These are phyloP conservation scores for Caenorhabditis tropicalis DNA, from an alignment of 1,140 invertebrate species.

Conservation along the genomic window DNA sequence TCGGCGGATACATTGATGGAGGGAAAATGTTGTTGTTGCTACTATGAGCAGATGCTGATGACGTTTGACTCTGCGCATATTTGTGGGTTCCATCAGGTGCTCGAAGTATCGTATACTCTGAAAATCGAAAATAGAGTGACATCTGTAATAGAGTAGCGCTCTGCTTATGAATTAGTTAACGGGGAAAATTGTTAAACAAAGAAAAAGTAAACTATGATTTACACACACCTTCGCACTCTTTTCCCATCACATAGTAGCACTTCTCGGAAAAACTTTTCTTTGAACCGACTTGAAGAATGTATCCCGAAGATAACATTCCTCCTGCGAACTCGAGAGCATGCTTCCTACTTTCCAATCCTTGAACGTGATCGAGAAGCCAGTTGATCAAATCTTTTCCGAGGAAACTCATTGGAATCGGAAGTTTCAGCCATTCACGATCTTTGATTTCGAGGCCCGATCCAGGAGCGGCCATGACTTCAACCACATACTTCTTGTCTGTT, in stretches of 20 bases:
- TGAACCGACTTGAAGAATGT: constrained; percentile 91
- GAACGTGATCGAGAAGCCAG: constrained; percentile 92
- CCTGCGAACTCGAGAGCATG: constrained; percentile 96
- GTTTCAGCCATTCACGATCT: constrained; percentile 98
- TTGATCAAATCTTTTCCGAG: constrained; percentile 93
- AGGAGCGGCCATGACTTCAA: constrained; percentile 89
- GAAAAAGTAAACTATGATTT: background rate
- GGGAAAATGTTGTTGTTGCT: constrained; percentile 26
- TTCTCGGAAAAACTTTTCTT: constrained; percentile 96
- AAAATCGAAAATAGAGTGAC: background rate
- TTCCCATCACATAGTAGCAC: constrained; percentile 93
- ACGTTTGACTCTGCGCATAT: background rate
- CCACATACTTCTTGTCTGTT: constrained; percentile 74
- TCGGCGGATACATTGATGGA: constrained; percentile 12
- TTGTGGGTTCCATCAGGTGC: background rate
- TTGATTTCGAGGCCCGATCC: constrained; percentile 95
- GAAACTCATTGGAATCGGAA: constrained; percentile 82
- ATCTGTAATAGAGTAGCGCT: no score
- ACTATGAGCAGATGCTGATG: constrained; percentile 2
- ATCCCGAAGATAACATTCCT: constrained; percentile 89
- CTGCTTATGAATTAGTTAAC: no score
- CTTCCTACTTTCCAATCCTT: constrained; percentile 88
- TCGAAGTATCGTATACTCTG: background rate
- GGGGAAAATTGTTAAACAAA: no score
- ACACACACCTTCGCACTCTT: constrained; percentile 60